phyloP scores from a whole-genome alignment of 2,888 invertebrate genomes.

The Platerodrilus igneus region DNA sequence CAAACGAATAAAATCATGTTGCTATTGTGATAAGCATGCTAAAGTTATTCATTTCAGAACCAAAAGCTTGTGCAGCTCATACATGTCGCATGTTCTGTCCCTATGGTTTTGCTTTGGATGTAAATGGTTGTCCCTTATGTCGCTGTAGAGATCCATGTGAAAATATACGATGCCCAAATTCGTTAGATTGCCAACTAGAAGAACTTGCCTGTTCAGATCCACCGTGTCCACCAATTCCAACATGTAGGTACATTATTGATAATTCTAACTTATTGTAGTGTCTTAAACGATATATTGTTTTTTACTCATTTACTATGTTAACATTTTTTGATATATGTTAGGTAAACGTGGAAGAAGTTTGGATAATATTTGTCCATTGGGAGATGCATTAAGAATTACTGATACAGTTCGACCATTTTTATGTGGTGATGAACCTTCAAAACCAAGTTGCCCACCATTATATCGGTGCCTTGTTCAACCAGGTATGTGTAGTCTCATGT shows the following conservation, averaged over 20 bases:
- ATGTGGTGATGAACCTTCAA: constrained; percentile 75
- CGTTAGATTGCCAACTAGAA: constrained; percentile 71
- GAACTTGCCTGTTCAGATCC: constrained; percentile 72
- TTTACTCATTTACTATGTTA: neutral
- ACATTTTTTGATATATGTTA: constrained; percentile 45
- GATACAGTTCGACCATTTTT: constrained; percentile 75
- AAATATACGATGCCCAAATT: constrained; percentile 69
- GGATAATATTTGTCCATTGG: constrained; percentile 73
- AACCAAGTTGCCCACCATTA: constrained; percentile 78
- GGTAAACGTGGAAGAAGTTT: constrained; percentile 73
- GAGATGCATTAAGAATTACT: constrained; percentile 64
- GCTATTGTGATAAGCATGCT: constrained; percentile 1
- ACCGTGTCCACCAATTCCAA: constrained; percentile 80
- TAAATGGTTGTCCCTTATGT: constrained; percentile 71
- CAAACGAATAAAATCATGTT: neutral
- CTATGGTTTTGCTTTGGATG: constrained; percentile 69
- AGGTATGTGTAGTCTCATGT: constrained; percentile 45
- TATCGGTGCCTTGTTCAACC: constrained; percentile 75
- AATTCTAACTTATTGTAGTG: too few species aligned
- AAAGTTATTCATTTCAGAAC: constrained; percentile 41
- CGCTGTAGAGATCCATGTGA: constrained; percentile 79
- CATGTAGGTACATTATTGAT: constrained; percentile 54
- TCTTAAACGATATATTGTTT: neutral
- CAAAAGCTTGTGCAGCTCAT: constrained; percentile 70
- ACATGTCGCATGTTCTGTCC: constrained; percentile 85